Conservation (phyloP, 2,888 invertebrate genomes). For the Eupithecia inturbata region DNA sequence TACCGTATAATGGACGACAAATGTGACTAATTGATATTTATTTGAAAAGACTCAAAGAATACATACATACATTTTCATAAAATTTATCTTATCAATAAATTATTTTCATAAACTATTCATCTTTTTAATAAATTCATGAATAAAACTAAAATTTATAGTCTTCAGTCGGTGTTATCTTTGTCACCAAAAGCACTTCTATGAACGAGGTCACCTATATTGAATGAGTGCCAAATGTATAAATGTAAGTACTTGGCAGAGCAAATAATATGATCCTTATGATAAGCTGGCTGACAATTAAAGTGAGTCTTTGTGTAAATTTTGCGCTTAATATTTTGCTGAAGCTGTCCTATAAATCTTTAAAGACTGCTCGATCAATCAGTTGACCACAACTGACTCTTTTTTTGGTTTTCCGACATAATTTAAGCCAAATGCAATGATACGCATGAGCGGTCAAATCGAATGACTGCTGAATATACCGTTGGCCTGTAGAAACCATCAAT, state of each 20-base stretch:
- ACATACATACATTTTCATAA: constrained; percentile 1
- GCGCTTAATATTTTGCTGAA: not conserved
- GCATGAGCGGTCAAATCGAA: constrained; percentile 13
- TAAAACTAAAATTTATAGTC: constrained; percentile 36
- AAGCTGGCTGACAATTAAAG: constrained; percentile 42
- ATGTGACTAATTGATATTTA: constrained; percentile 33
- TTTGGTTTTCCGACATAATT: not conserved
- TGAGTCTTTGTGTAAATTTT: constrained; percentile 31
- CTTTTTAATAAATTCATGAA: constrained; percentile 18
- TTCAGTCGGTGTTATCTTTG: constrained; percentile 34
- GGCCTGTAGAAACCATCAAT: constrained; percentile 39
- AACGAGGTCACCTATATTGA: constrained; percentile 47
- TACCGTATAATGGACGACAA: constrained; percentile 35
- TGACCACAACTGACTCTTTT: not conserved
- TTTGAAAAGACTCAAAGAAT: constrained; percentile 23
- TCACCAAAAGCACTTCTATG: constrained; percentile 44
- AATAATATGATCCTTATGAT: constrained; percentile 45
- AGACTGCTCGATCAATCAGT: not conserved
- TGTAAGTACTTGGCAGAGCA: constrained; percentile 42
- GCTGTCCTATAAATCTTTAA: not conserved
- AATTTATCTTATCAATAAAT: constrained; percentile 14
- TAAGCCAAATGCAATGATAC: constrained; percentile 1
- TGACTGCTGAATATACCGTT: constrained; percentile 26
- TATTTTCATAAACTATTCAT: constrained; percentile 7
- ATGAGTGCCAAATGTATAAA: constrained; percentile 46